Evolutionary conservation across 2,888 invertebrate species (phyloP).

Genomic region (Folsomia manolachei): DNA sequence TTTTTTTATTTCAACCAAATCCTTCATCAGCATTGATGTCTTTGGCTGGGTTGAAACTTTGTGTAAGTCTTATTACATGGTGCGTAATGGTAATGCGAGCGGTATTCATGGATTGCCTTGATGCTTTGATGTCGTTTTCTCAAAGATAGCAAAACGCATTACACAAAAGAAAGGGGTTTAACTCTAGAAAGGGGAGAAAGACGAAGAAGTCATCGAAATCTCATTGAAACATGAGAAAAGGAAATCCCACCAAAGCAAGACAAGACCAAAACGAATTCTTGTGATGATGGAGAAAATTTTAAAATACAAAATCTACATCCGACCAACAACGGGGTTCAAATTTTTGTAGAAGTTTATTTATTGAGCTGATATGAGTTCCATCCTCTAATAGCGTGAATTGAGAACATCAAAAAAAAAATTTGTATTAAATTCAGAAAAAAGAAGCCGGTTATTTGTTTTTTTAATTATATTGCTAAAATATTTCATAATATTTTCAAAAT

Average conservation of each 20-base stretch:
- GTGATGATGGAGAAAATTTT: not conserved
- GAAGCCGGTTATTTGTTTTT: too few species aligned
- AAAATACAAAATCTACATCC: not conserved
- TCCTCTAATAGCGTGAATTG: too few species aligned
- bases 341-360: too few species aligned
- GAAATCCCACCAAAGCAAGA: not conserved
- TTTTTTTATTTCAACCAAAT: too few species aligned
- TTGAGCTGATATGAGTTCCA: too few species aligned
- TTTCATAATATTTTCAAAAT: too few species aligned
- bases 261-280: not conserved
- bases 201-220: not conserved
- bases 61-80: not conserved
- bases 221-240: not conserved
- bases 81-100: not conserved
- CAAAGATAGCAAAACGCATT: not conserved
- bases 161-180: not conserved
- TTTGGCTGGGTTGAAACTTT: not conserved
- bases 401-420: too few species aligned
- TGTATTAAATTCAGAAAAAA: too few species aligned
- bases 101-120: not conserved
- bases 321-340: not conserved
- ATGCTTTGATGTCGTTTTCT: not conserved
- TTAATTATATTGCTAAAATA: too few species aligned
- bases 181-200: not conserved
- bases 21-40: not conserved